Evolutionary conservation across 2,113 vertebrate genomes (phyloP).

Genomic region (Elachura formosa): DNA sequence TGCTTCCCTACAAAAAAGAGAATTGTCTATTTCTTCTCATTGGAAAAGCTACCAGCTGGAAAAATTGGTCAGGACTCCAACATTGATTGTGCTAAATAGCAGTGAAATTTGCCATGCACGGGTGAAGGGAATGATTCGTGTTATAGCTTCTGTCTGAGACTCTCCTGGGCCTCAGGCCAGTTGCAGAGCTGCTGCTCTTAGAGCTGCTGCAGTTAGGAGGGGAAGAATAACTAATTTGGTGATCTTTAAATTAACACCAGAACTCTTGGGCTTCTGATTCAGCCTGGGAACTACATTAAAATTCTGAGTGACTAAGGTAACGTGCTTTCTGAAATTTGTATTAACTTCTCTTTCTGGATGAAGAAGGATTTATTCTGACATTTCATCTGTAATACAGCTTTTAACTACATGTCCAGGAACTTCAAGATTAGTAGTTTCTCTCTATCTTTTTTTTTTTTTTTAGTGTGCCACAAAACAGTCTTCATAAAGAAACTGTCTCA

Average conservation of each 20-base stretch:
- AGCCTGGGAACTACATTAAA: conserved; percentile 14
- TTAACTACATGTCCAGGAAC: not conserved
- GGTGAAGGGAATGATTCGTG: not conserved
- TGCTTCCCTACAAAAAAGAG: not conserved
- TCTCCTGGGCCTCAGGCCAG: not conserved
- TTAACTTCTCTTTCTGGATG: not conserved
- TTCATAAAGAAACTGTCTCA: not conserved
- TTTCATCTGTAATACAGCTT: not conserved
- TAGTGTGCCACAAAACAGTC: not conserved
- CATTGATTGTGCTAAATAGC: not conserved
- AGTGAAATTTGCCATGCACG: not conserved
- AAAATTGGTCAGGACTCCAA: not conserved
- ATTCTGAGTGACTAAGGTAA: not conserved
- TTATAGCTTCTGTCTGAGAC: not conserved
- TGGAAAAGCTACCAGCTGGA: not conserved
- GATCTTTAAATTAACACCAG: conserved; percentile 30
- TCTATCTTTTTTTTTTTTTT: not conserved
- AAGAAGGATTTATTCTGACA: not conserved
- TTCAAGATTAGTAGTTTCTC: not conserved
- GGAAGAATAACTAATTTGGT: conserved; percentile 4
- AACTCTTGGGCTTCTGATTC: not conserved
- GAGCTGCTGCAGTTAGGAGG: not conserved
- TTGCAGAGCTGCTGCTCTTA: not conserved
- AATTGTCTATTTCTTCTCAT: not conserved
- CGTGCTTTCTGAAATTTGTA: not conserved